Conservation (phyloP, 2,797 vertebrate genomes). For the Brotula barbata region DNA sequence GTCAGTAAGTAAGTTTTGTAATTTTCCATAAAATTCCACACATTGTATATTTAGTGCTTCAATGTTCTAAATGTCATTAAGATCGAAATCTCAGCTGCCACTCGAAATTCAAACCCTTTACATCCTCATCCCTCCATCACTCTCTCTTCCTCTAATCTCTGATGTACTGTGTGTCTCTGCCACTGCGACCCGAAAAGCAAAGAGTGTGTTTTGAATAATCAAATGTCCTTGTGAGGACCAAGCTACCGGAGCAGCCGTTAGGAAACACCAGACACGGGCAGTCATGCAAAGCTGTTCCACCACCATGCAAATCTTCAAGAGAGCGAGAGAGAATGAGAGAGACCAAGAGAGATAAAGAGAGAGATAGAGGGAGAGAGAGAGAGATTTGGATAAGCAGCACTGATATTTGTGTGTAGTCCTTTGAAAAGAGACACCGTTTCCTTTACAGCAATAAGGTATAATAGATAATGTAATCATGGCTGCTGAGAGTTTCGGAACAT, state of each 20-base stretch:
- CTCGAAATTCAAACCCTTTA: conserved; percentile 2
- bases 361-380: neutral
- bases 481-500: neutral
- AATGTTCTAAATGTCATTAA: too few species aligned
- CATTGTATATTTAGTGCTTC: too few species aligned
- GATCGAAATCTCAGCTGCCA: conserved; percentile 11
- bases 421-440: conserved; percentile 32
- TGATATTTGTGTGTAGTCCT: conserved; percentile 16
- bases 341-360: neutral
- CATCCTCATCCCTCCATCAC: conserved; percentile 2
- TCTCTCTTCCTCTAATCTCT: conserved; percentile 13
- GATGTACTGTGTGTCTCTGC: conserved; percentile 19
- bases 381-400: conserved; percentile 24
- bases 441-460: conserved; percentile 9
- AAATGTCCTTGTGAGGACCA: conserved; percentile 58
- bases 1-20: too few species aligned
- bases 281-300: conserved; percentile 72
- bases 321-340: neutral
- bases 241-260: conserved; percentile 31
- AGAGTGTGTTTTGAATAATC: conserved; percentile 75
- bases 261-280: conserved; percentile 60
- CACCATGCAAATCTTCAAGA: conserved; percentile 73
- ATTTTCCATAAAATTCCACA: too few species aligned
- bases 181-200: conserved; percentile 4
- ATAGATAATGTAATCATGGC: conserved; percentile 12